Base-by-base conservation (phyloP, 2,888 invertebrate genomes). In the Ochropleura plecta region DNA sequence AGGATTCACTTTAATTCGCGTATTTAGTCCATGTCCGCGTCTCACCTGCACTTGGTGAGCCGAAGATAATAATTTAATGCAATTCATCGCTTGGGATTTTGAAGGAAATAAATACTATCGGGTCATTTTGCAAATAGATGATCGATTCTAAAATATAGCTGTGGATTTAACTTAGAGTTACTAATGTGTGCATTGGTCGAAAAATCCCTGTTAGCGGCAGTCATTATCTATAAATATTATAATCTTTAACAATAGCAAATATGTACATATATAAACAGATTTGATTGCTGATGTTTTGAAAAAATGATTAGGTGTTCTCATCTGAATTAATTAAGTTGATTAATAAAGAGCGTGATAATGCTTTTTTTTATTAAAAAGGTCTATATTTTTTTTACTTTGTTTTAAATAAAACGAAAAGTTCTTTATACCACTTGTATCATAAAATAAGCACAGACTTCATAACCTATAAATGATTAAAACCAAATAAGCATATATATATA, bases 11-110 rank as follows among this genome's bases (percentile, higher is more conserved):
- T 80, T 40, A 69, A 82, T 77, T 59, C 60, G 10, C 10, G 46
- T 72, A 82, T 76, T 77, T 51, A 62, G 40, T 81, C 59, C 62
- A 10, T 65, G 72, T 51, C 78, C 53, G 10, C 48, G 69, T 59
- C 66, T 20, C 40, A 55, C 55, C 48, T 75, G 53, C 66, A 20
- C 51, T 14, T 30, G 51, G 42, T 53, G 30, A 55, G 14, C 8
- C 20, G 49, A 49, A 79, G 44, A 49, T 65, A 78, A 68, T 79
- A 51, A 44, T 62, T 62, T 62, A 62, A 49, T 40, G 20, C 63
- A 30, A 81, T 73, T 70, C 5, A 70, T 82, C 0, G 62, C 48
- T 44, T 49, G 14, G 51, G n/a, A 59, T 77, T 73, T 77, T 46
- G 12, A 65, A 49, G 16, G 12, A 59, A 30, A 42, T 20, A 60